Percentiles rank a stretch among this genome's conserved stretches.
These are phyloP conservation scores for Myotis yumanensis DNA, from an alignment of 2,113 vertebrate species.

Conservation along the genomic window DNA sequence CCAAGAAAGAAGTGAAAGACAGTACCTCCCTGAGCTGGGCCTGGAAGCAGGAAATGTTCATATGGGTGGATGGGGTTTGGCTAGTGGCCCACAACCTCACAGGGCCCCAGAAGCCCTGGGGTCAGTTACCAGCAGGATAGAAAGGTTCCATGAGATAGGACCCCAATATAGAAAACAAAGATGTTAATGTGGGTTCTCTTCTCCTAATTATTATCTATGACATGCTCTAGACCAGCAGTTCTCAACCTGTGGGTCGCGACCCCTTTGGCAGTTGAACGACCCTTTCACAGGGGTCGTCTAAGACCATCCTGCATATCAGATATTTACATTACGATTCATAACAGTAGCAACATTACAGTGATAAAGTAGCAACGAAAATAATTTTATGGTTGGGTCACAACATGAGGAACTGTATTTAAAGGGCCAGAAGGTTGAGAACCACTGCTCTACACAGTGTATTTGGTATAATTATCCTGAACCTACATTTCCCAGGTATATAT, in stretches of 20 bases:
- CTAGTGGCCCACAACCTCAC: not conserved
- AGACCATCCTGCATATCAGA: too few relatives aligned
- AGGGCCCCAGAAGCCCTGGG: not conserved
- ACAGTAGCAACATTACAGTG: too few relatives aligned
- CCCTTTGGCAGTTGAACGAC: too few relatives aligned
- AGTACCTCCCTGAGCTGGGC: not conserved
- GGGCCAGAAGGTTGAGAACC: too few relatives aligned
- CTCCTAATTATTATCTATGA: not conserved
- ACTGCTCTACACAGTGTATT: not conserved
- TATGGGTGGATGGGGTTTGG: not conserved
- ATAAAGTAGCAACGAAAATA: too few relatives aligned
- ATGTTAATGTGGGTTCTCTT: not conserved
- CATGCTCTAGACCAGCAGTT: too few relatives aligned
- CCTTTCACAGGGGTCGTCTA: too few relatives aligned
- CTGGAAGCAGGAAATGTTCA: not conserved
- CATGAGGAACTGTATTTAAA: too few relatives aligned
- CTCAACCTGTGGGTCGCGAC: too few relatives aligned
- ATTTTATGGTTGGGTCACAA: too few relatives aligned
- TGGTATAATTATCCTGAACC: not conserved
- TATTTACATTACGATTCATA: too few relatives aligned
- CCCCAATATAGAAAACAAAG: not conserved
- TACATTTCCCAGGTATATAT: not conserved
- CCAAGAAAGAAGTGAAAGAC: constrained; percentile 13
- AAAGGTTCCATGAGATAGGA: not conserved
- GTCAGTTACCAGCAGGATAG: not conserved